Base-by-base conservation (phyloP, 2,113 vertebrate genomes). In the Equus quagga region DNA sequence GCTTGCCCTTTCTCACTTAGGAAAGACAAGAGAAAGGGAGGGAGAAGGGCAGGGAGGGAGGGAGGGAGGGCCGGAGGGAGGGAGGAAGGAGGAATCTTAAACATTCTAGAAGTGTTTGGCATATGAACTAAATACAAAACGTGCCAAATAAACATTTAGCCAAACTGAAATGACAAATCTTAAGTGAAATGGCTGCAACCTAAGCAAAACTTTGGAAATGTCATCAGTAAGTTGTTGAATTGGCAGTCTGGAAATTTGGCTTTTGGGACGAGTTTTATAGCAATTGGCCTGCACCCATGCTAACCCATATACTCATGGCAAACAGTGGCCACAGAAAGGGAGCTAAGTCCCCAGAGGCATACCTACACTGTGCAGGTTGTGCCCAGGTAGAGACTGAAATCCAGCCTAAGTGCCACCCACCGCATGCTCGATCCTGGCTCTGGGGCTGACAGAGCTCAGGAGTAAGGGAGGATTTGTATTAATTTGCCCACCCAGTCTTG, bases 101-200 rank as follows among this genome's bases (percentile, higher is more conserved):
- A 92, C 7, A 44, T 67, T 95, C 95, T 54, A 93, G 24, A 95
- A 83, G 64, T 18, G 33, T 72, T 44, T 85, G 60, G 44, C 75
- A 7, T 96, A 89, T 89, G 62, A 89, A 93, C 79, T 79, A 96
- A 90, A 97, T 41, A 72, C 5, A 51, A 94, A 96, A 81, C 67
- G 46, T 18, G 76, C 82, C 88, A 97, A 85, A 46, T 75, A 89
- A 96, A 92, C 70, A 95, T 64, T 76, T n/a, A 93, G 89, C 72
- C 60, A 93, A 89, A 87, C 76, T 60, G 58, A 96, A 87, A 79
- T 13, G 67, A 79, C 10, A 51, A 79, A 9, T 73, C 33, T 56
- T 69, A 62, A 96, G 72, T 69, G 44, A 93, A 96, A 89, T 58
- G 76, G 73, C 73, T 94, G 82, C 82, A 89, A 67, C 62, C 56